Evolutionary conservation across 2,113 vertebrate species (phyloP).

Genomic region (Gnathonemus echidnorhynchus): DNA sequence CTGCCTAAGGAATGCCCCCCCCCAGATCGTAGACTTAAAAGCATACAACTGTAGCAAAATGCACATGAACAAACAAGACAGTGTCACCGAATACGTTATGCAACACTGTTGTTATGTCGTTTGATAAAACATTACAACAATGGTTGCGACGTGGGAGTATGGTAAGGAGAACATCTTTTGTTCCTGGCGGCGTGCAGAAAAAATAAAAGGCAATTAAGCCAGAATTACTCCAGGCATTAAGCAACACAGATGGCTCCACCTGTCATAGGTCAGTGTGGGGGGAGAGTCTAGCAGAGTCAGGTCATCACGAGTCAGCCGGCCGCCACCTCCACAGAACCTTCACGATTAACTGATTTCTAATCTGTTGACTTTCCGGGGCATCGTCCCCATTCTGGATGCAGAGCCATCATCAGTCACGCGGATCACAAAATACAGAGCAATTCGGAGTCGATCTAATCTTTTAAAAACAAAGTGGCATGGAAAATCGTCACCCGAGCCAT

Average conservation of each 20-base stretch:
- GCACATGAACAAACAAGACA: not conserved
- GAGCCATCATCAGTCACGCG: not conserved
- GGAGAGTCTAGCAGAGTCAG: not conserved
- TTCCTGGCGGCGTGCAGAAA: not conserved
- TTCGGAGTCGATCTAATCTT: not conserved
- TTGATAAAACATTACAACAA: not conserved
- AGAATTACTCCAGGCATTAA: not conserved
- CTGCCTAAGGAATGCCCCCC: not conserved
- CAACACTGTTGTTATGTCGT: not conserved
- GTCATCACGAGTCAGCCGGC: not conserved
- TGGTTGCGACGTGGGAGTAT: not conserved
- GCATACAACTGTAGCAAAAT: not conserved
- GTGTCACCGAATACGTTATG: not conserved
- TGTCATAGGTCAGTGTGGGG: not conserved
- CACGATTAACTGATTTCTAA: not conserved
- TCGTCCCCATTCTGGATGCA: not conserved
- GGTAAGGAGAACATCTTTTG: not conserved
- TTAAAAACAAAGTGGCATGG: not conserved
- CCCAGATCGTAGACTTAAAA: not conserved
- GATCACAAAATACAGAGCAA: not conserved
- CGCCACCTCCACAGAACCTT: not conserved
- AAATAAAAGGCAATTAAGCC: not conserved
- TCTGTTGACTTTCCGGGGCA: not conserved
- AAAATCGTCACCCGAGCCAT: not conserved
- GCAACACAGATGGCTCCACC: not conserved